Evolutionary conservation across 2,888 invertebrate species (phyloP).

Genomic region (Pachycephus smyrnensis): DNA sequence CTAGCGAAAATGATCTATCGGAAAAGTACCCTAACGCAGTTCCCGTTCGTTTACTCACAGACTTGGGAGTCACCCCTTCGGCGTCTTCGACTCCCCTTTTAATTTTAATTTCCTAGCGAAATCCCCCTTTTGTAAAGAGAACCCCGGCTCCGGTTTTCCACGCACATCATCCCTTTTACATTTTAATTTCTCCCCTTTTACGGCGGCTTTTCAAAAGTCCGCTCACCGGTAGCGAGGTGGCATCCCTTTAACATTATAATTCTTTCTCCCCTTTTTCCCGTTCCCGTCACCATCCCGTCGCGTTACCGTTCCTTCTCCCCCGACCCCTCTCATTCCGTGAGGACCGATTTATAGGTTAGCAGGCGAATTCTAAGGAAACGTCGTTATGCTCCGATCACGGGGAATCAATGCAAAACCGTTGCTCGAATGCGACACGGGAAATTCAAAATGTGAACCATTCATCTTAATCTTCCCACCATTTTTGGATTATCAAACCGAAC

Average conservation of each 20-base stretch:
- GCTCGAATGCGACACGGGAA: slow-evolving; percentile 26
- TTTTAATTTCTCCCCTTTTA: slow-evolving; percentile 66
- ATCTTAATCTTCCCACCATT: background rate
- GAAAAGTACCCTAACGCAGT: background rate
- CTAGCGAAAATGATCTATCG: background rate
- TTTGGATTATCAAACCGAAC: background rate
- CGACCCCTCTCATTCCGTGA: slow-evolving; percentile 33
- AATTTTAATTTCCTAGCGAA: slow-evolving; percentile 60
- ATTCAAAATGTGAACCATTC: background rate
- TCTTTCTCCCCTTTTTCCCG: slow-evolving; percentile 43
- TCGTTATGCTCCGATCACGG: slow-evolving; percentile 46
- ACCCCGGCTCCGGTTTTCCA: slow-evolving; percentile 55
- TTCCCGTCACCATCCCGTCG: background rate
- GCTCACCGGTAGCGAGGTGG: slow-evolving; percentile 48
- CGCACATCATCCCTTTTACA: slow-evolving; percentile 65
- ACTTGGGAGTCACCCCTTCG: background rate
- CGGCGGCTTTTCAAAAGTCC: slow-evolving; percentile 57
- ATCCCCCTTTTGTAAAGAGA: slow-evolving; percentile 51
- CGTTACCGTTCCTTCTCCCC: slow-evolving; percentile 3
- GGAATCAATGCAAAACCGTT: slow-evolving; percentile 61
- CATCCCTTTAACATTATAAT: slow-evolving; percentile 66
- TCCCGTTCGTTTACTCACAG: background rate
- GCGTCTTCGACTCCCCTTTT: slow-evolving; percentile 1
- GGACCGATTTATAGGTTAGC: slow-evolving; percentile 59
- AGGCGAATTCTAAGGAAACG: slow-evolving; percentile 57